Evolutionary conservation across 1,140 invertebrate genomes (phyloP).

Genomic region (Ephestia elutella): DNA sequence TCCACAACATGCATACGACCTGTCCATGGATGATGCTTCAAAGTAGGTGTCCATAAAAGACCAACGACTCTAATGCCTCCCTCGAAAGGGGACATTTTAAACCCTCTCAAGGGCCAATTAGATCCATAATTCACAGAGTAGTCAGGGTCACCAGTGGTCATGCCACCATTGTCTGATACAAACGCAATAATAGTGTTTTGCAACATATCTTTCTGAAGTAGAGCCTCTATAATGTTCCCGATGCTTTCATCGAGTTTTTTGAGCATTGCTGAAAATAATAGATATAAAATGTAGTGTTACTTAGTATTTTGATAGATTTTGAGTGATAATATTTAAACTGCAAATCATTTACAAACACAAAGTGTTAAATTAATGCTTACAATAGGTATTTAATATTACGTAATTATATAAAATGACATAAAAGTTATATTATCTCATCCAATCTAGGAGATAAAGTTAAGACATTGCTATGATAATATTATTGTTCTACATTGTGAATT

Average conservation of each 20-base stretch:
- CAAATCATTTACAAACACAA: no score
- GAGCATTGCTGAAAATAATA: conserved; percentile 82
- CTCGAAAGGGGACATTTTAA: conserved; percentile 90
- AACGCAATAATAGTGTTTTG: conserved; percentile 84
- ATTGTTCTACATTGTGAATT: no score
- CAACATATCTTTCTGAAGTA: conserved; percentile 53
- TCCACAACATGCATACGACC: conserved; percentile 89
- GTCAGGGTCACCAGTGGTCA: conserved; percentile 74
- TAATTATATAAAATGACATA: no score
- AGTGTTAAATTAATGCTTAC: no score
- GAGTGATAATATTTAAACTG: no score
- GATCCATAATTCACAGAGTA: conserved; percentile 85
- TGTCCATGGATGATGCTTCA: conserved; percentile 78
- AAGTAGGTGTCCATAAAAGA: conserved; percentile 85
- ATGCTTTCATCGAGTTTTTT: conserved; percentile 91
- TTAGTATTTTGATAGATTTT: no score
- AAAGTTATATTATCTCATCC: no score
- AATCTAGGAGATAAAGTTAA: no score
- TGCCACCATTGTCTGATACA: conserved; percentile 87
- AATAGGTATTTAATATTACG: no score
- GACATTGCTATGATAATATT: no score
- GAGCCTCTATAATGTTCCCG: conserved; percentile 76
- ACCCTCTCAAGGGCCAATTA: conserved; percentile 89
- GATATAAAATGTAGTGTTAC: not conserved
- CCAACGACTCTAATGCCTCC: conserved; percentile 86